Evolutionary conservation across 2,888 invertebrate genomes (phyloP).

Genomic region (Meghimatium bilineatum): DNA sequence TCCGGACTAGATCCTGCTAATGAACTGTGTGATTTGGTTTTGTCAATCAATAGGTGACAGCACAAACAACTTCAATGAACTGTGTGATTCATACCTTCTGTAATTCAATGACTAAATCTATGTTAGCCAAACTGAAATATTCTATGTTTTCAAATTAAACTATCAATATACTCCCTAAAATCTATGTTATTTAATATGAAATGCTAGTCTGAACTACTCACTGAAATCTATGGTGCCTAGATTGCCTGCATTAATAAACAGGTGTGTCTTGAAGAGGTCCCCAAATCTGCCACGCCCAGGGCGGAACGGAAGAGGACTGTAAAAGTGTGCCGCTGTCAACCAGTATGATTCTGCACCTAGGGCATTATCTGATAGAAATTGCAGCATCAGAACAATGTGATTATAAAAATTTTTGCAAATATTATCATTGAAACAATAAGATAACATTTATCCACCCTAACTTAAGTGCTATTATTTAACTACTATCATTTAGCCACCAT

Average conservation of each 20-base stretch:
- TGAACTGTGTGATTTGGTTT: no score
- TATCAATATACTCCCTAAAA: not conserved
- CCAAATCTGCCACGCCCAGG: slow-evolving; percentile 87
- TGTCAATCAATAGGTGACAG: no score
- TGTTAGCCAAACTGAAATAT: no score
- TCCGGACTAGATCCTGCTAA: no score
- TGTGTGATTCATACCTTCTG: no score
- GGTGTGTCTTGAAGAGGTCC: slow-evolving; percentile 90
- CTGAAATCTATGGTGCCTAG: slow-evolving; percentile 81
- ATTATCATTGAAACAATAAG: not conserved
- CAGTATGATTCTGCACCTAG: slow-evolving; percentile 85
- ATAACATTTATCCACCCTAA: not conserved
- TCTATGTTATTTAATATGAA: not conserved
- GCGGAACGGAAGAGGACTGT: slow-evolving; percentile 92
- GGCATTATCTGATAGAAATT: slow-evolving; percentile 69
- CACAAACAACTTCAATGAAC: no score
- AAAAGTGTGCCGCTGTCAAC: slow-evolving; percentile 91
- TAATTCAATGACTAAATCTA: not conserved
- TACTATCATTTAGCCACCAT: no score
- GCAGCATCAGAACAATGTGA: not conserved
- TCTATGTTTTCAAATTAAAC: no score
- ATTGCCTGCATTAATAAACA: slow-evolving; percentile 93
- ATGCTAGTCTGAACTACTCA: slow-evolving; percentile 65
- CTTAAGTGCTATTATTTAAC: no score
- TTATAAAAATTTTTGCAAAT: not conserved